Evolutionary conservation across 2,888 invertebrate species (phyloP).

Genomic region (Aspidiotus rigidus): DNA sequence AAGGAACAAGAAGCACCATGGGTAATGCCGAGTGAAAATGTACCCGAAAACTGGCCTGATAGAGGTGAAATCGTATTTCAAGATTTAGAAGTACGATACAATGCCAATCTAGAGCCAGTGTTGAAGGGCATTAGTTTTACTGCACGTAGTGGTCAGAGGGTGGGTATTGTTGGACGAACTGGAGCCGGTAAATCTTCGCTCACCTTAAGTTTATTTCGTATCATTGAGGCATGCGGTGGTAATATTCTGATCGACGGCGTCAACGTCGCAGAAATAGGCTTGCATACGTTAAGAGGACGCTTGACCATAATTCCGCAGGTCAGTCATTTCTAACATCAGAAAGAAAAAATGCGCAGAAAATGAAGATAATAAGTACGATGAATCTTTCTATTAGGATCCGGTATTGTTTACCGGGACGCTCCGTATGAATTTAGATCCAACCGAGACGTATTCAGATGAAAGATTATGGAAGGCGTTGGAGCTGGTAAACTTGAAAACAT

Average conservation of each 20-base stretch:
- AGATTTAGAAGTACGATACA: constrained; percentile 74
- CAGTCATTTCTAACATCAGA: constrained; percentile 36
- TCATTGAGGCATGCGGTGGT: constrained; percentile 75
- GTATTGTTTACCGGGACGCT: constrained; percentile 87
- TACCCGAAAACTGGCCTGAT: constrained; percentile 60
- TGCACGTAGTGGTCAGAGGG: constrained; percentile 74
- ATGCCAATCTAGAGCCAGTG: constrained; percentile 76
- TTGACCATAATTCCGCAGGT: constrained; percentile 48
- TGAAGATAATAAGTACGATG: constrained; percentile 37
- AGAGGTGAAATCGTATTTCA: constrained; percentile 70
- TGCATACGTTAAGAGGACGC: constrained; percentile 69
- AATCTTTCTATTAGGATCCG: constrained; percentile 61
- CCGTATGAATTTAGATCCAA: constrained; percentile 87
- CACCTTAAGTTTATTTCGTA: constrained; percentile 77
- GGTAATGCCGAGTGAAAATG: constrained; percentile 39
- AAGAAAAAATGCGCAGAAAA: too few species aligned
- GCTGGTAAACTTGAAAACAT: constrained; percentile 77
- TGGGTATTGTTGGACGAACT: constrained; percentile 81
- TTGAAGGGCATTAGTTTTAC: constrained; percentile 67
- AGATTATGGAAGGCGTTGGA: constrained; percentile 82
- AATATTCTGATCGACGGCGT: constrained; percentile 73
- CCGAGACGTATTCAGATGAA: constrained; percentile 64
- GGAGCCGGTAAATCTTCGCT: constrained; percentile 88
- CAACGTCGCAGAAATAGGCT: constrained; percentile 69
- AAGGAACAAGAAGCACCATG: constrained; percentile 52